A percentile compares a stretch with the other conserved stretches of the same genome.
These are phyloP conservation scores for Drosophila meridionalis DNA, from an alignment of 2,888 invertebrate species.

Conservation along the genomic window DNA sequence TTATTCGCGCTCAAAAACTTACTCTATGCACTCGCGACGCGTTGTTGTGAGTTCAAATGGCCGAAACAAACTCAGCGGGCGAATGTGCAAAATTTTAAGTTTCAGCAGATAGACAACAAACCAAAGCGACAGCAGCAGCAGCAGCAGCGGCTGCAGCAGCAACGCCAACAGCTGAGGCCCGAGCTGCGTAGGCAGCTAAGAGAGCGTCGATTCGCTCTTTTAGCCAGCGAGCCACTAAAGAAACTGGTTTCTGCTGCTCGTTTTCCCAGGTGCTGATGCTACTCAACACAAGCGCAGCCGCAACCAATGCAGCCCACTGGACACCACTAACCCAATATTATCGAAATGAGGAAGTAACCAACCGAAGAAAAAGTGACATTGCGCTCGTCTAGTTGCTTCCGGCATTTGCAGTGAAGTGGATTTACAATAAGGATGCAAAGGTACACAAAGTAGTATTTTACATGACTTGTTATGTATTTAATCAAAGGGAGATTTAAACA, in stretches of 20 bases:
- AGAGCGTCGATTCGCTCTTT: slow-evolving; percentile 64
- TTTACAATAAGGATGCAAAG: slow-evolving; percentile 43
- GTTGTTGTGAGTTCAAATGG: slow-evolving; percentile 67
- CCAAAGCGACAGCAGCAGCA: slow-evolving; percentile 16
- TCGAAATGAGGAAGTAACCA: slow-evolving; percentile 70
- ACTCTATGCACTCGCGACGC: slow-evolving; percentile 31
- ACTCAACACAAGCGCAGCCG: slow-evolving; percentile 21
- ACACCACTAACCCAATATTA: slow-evolving; percentile 60
- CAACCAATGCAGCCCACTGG: slow-evolving; percentile 40
- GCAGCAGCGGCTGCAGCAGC: slow-evolving; percentile 6
- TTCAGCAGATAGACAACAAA: slow-evolving; percentile 58
- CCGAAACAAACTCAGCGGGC: slow-evolving; percentile 60
- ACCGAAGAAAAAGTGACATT: slow-evolving; percentile 18
- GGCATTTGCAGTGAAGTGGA: slow-evolving; percentile 45
- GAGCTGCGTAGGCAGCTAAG: slow-evolving; percentile 47
- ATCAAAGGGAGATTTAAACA: slow-evolving; percentile 77
- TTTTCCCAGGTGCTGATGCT: slow-evolving; percentile 10
- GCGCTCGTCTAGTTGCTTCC: slow-evolving; percentile 47
- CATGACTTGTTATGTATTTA: slow-evolving; percentile 75
- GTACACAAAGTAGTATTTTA: slow-evolving; percentile 30
- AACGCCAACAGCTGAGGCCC: slow-evolving; percentile 37
- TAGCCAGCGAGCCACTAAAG: slow-evolving; percentile 33
- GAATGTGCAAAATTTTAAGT: slow-evolving; percentile 67
- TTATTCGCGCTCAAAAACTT: slow-evolving; percentile 31
- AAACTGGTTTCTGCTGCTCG: slow-evolving; percentile 65